Percentiles rank a stretch among this genome's conserved stretches.
These are phyloP conservation scores for Drosophila hydei DNA, from an alignment of 1,140 invertebrate species.

Conservation along the genomic window DNA sequence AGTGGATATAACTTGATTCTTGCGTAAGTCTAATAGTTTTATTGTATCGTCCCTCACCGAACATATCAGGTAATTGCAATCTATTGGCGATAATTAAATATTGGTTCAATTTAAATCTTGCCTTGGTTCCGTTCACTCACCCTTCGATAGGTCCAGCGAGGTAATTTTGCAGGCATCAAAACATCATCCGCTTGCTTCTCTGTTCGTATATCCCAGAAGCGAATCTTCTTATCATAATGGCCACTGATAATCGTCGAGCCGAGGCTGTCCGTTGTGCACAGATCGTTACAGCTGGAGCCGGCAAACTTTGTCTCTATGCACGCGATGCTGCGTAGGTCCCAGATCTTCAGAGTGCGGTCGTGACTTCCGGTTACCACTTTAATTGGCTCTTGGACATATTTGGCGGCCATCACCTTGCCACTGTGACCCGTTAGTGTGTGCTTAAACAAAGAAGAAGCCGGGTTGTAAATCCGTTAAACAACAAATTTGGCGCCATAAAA, in stretches of 20 bases:
- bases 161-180: constrained; percentile 95
- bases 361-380: constrained; percentile 97
- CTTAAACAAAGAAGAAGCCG: constrained; percentile 85
- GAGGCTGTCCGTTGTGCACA: constrained; percentile 94
- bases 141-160: constrained; percentile 95
- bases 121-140: constrained; percentile 85
- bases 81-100: constrained; percentile 85
- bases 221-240: constrained; percentile 98
- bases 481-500: background rate
- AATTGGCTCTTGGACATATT: constrained; percentile 94
- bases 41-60: constrained; percentile 97
- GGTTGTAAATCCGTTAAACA: constrained; percentile 46
- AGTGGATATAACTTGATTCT: constrained; percentile 96
- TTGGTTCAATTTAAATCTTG: background rate
- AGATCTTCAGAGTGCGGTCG: constrained; percentile 98
- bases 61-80: constrained; percentile 94
- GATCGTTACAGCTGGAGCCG: constrained; percentile 97
- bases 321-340: constrained; percentile 96
- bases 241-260: constrained; percentile 98
- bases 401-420: constrained; percentile 96
- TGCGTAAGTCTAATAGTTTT: constrained; percentile 96
- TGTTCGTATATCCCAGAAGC: constrained; percentile 97
- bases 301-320: constrained; percentile 98
- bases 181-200: constrained; percentile 93
- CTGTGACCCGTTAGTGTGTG: constrained; percentile 98